These are phyloP conservation scores for Perizoma flavofasciatum DNA, from an alignment of 2,888 invertebrate genomes.

Conservation along the genomic window DNA sequence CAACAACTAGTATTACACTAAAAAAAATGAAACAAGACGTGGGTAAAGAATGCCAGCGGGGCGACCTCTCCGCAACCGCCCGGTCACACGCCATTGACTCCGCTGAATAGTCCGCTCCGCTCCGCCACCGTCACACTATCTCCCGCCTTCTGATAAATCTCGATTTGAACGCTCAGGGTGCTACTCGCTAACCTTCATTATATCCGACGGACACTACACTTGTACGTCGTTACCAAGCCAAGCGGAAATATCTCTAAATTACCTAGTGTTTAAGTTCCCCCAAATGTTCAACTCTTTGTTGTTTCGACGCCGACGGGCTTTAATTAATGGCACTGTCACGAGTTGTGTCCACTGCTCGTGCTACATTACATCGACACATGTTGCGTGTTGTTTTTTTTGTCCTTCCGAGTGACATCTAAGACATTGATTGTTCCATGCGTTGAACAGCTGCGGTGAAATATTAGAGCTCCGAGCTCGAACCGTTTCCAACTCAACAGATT, in stretches of 20 bases:
- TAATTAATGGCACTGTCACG: constrained; percentile 54
- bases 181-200: constrained; percentile 53
- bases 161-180: constrained; percentile 58
- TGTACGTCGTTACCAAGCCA: constrained; percentile 31
- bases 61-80: constrained; percentile 67
- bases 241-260: constrained; percentile 37
- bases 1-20: constrained; percentile 51
- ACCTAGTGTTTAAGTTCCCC: constrained; percentile 28
- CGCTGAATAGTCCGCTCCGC: constrained; percentile 71
- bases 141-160: constrained; percentile 64
- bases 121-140: constrained; percentile 65
- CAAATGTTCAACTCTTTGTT: constrained; percentile 27
- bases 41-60: constrained; percentile 75
- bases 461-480: constrained; percentile 54
- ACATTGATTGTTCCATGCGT: constrained; percentile 64
- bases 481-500: constrained; percentile 56
- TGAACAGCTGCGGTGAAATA: constrained; percentile 70
- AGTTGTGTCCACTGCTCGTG: constrained; percentile 64
- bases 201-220: constrained; percentile 39
- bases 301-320: constrained; percentile 44
- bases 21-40: constrained; percentile 66
- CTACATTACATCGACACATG: constrained; percentile 65
- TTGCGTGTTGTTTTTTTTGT: constrained; percentile 64
- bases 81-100: constrained; percentile 81
- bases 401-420: constrained; percentile 62